Evolutionary conservation across 2,113 vertebrate genomes (phyloP).

Genomic region (Bos taurus): ARS-UCD2.0 NC_037350.1:5524001-5524500

Average conservation of each 20-base stretch:
- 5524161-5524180: constrained; percentile 55
- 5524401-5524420: background rate
- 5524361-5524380: background rate
- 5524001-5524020: background rate
- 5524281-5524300: background rate
- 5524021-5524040: background rate
- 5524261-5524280: background rate
- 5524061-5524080: background rate
- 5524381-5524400: background rate
- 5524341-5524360: background rate
- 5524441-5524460: background rate
- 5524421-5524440: constrained; percentile 21
- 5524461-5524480: background rate
- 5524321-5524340: background rate
- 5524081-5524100: background rate
- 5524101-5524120: background rate
- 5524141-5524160: constrained; percentile 30
- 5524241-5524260: background rate
- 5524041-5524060: background rate
- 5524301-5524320: background rate
- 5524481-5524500: background rate
- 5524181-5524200: constrained; percentile 1
- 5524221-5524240: constrained; percentile 8
- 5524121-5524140: background rate
- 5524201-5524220: constrained; percentile 49